Conservation (phyloP, 2,888 invertebrate genomes). For the Pasiphila rectangulata region DNA sequence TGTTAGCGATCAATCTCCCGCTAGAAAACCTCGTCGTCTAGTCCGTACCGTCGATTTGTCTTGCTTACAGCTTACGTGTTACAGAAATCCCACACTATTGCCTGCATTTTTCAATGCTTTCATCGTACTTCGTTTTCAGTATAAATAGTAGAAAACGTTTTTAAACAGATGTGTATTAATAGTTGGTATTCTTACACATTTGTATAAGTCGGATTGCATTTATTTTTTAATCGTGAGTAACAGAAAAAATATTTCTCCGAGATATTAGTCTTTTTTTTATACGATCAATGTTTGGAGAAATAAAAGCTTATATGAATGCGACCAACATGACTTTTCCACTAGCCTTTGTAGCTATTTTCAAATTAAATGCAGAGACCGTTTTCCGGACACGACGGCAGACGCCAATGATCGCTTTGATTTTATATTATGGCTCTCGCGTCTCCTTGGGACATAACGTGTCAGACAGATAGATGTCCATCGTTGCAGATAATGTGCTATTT, state of each 20-base stretch:
- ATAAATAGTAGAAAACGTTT: slow-evolving; percentile 15
- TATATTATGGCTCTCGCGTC: slow-evolving; percentile 17
- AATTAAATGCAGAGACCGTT: slow-evolving; percentile 10
- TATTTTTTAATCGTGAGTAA: too few relatives aligned
- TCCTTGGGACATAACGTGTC: slow-evolving; percentile 8
- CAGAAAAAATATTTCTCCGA: too few relatives aligned
- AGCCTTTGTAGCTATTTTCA: slow-evolving; percentile 18
- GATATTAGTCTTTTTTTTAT: too few relatives aligned
- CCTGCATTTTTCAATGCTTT: slow-evolving; percentile 37
- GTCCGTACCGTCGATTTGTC: slow-evolving; percentile 40
- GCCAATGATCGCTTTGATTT: slow-evolving; percentile 21
- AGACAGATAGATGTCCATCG: slow-evolving; percentile 18
- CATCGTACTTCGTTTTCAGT: slow-evolving; percentile 19
- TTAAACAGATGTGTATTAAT: slow-evolving; percentile 24
- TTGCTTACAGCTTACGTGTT: slow-evolving; percentile 40
- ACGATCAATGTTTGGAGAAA: too few relatives aligned
- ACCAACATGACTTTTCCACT: slow-evolving; percentile 13
- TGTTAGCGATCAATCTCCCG: slow-evolving; percentile 42
- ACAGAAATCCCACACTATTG: slow-evolving; percentile 35
- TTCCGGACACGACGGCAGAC: slow-evolving; percentile 13
- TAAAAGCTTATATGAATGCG: slow-evolving; percentile 6
- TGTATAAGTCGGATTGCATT: neutral
- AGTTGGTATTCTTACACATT: slow-evolving; percentile 6
- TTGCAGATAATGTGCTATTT: slow-evolving; percentile 36
- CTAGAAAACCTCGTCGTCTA: slow-evolving; percentile 37